Evolutionary conservation across 1,140 invertebrate species (phyloP), one percentile per base, ranked within the genome.

Genomic region (Hyles euphorbiae): DNA sequence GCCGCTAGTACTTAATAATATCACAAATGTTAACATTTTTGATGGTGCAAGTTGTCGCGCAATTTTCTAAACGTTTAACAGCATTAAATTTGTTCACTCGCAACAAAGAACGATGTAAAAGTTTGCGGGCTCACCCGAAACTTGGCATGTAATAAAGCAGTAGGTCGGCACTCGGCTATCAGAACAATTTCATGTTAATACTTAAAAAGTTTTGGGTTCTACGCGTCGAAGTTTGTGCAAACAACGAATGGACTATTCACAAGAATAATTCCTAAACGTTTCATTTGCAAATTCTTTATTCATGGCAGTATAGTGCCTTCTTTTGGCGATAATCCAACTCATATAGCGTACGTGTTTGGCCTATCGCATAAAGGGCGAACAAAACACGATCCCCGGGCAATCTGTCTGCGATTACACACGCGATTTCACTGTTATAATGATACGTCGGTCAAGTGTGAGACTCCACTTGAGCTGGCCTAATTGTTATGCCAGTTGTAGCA

Each of bases 301-400:
- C 47, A 48, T 48, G 11, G 47, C 22, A 3, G n/a, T 48, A 12
- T 48, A 11, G 22, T 48, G 12, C 11, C n/a, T 43, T 34, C 33
- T 52, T 52, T 52, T 52, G 50, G 50, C 50, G 33, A 33, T 52
- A 34, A 52, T 52, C 50, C 50, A 52, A 34, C 50, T 50, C 34
- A 11, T 10, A 52, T 52, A 52, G 5, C 1, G 36, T 40, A 52
- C 33, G 33, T 34, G 50, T 52, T 52, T 34, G 9, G 33, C 34
- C 33, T 52, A 52, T 34, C 7, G 33, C 36, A n/a, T 32, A 50
- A 22, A n/a, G 34, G 51, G 51, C 33, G 8, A 1, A 53, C 33
- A 53, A 9, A 9, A 53, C 33, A 40, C n/a, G 4, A 52, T 46
- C 9, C 9, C 11, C 50, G 10, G 12, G 33, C 32, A 52, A 34